These are phyloP conservation scores for Bolborhynchus lineola DNA, from an alignment of 2,113 vertebrate genomes.

Conservation along the genomic window DNA sequence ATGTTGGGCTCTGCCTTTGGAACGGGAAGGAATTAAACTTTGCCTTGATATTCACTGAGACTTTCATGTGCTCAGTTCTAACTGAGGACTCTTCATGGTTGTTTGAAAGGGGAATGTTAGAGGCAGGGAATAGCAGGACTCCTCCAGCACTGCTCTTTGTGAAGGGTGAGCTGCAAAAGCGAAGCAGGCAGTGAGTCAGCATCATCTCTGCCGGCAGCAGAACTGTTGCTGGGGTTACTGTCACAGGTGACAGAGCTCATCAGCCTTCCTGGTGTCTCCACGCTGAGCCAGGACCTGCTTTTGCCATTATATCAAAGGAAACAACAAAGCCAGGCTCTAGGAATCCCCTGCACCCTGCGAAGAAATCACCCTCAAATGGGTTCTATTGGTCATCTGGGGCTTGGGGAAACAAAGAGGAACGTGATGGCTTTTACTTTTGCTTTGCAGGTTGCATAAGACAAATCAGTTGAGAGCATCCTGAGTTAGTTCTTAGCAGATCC, in stretches of 20 bases:
- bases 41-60: neutral
- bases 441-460: neutral
- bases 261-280: neutral
- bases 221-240: slow-evolving; percentile 65
- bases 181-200: slow-evolving; percentile 59
- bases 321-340: neutral
- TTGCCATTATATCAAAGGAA: neutral
- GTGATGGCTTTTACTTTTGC: neutral
- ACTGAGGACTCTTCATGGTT: neutral
- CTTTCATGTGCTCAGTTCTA: fast-evolving
- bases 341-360: neutral
- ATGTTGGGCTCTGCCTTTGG: neutral
- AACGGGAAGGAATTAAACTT: neutral
- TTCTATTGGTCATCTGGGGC: neutral
- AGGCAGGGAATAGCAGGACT: neutral
- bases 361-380: neutral
- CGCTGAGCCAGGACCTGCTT: neutral
- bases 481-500: neutral
- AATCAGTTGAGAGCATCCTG: neutral
- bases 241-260: slow-evolving; percentile 35
- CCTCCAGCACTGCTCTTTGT: neutral
- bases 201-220: slow-evolving; percentile 24
- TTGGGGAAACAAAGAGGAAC: neutral
- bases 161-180: neutral
- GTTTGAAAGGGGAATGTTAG: neutral